Evolutionary conservation across 2,888 invertebrate genomes (phyloP).

Genomic region (Pyrochroa serraticornis): DNA sequence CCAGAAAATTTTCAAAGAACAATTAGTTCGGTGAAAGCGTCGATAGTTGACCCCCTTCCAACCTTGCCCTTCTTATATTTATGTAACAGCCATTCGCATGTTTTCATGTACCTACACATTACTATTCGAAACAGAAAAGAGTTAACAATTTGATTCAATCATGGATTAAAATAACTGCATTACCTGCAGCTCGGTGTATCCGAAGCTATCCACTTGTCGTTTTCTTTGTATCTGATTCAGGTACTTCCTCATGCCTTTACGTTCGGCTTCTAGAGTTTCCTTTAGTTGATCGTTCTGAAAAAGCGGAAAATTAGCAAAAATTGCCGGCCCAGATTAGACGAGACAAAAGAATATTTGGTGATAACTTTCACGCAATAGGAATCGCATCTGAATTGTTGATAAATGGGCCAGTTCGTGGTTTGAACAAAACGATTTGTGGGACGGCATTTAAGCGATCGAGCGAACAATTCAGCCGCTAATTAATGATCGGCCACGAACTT

Average conservation of each 20-base stretch:
- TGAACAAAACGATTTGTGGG: too few relatives aligned
- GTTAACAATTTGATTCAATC: background rate
- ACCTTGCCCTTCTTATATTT: conserved; percentile 30
- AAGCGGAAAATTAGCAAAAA: conserved; percentile 8
- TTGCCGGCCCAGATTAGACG: too few relatives aligned
- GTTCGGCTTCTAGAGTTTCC: conserved; percentile 62
- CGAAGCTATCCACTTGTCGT: conserved; percentile 24
- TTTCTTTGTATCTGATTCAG: conserved; percentile 54
- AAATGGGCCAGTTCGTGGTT: too few relatives aligned
- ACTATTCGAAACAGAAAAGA: background rate
- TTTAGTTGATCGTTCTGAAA: conserved; percentile 64
- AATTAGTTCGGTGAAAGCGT: conserved; percentile 29
- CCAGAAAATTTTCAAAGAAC: conserved; percentile 26
- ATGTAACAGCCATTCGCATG: conserved; percentile 8
- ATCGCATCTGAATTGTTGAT: too few relatives aligned
- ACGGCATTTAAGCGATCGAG: too few relatives aligned
- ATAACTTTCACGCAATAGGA: too few relatives aligned
- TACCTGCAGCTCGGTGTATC: conserved; percentile 38
- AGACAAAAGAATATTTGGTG: too few relatives aligned
- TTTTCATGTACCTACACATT: background rate
- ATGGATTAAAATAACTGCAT: background rate
- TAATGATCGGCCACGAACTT: too few relatives aligned
- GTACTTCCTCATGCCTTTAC: conserved; percentile 59
- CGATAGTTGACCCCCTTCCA: conserved; percentile 26
- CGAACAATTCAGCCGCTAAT: too few relatives aligned